A percentile compares a stretch with the other conserved stretches of the same genome.
phyloP scores from a whole-genome alignment of 2,113 vertebrate species.

The Mastomys coucha region DNA sequence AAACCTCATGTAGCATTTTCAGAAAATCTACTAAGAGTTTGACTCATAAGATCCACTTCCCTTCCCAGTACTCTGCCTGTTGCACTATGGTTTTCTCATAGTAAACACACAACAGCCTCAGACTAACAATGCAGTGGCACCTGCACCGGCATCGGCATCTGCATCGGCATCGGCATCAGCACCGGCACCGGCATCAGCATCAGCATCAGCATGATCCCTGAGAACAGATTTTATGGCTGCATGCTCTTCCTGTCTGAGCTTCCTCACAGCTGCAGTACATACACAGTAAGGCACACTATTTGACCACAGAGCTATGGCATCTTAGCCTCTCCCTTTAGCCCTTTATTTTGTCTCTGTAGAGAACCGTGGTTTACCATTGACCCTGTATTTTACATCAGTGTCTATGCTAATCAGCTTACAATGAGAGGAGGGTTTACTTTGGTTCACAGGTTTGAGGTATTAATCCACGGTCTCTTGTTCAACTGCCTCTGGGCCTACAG shows the following conservation, averaged over 20 bases:
- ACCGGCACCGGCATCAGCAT: too few species aligned
- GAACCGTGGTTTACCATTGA: not conserved
- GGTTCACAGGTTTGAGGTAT: not conserved
- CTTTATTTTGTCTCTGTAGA: not conserved
- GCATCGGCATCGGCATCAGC: too few species aligned
- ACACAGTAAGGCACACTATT: not conserved
- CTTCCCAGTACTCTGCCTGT: not conserved
- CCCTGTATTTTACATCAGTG: not conserved
- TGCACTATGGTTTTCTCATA: not conserved
- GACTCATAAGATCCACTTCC: not conserved
- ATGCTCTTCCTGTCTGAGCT: not conserved
- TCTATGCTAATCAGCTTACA: not conserved
- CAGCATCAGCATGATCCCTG: not conserved
- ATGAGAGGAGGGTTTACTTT: not conserved
- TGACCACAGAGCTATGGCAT: not conserved
- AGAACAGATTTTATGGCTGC: not conserved
- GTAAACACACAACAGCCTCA: not conserved
- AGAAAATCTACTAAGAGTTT: conserved; percentile 23
- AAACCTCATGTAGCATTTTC: conserved; percentile 13
- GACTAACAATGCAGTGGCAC: not conserved
- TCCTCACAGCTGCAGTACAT: not conserved
- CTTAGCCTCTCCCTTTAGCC: not conserved
- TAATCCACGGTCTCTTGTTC: not conserved
- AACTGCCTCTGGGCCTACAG: not conserved
- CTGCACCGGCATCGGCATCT: too few species aligned